Base-by-base conservation (phyloP, 2,797 vertebrate species). In the Triplophysa bombifrons region DNA sequence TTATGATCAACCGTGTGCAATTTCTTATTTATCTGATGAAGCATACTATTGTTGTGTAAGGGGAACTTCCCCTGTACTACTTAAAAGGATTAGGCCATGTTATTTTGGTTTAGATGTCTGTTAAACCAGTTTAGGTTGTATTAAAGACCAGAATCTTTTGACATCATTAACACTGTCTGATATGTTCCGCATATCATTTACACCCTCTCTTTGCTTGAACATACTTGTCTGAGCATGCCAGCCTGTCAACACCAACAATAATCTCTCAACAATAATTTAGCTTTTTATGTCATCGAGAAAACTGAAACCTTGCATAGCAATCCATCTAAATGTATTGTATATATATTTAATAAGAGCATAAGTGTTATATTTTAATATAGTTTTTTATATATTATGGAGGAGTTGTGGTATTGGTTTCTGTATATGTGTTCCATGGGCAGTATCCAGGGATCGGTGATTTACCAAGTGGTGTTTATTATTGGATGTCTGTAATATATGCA, bases 1-100 rank as follows among this genome's bases (percentile, higher is more conserved):
- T 91, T 87, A 84, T 91, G 91, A 92, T 90, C 81, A 82, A 84
- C 81, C 81, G 68, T 89, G 73, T 91, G 88, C 86, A 87, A 88
- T 89, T 87, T 80, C 69, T 75, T 80, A 70, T 86, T 86, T 81
- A 85, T 90, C 82, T 80, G 78, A 88, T 89, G 85, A 80, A 88
- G 81, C 75, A 78, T 78, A 51, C 74, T 76, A 41, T 72, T 68
- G 46, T 64, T 63, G 5, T 53, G 67, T 17, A 74, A 53, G 72
- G 60, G 56, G 67, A 79, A 75, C 66, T 63, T 76, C 44, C 48
- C 56, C 68, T 51, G 11, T 56, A 14, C 55, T 20, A 72, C 16
- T 56, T 58, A 46, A 63, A 30, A 41, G 4, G 4, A 30, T 30
- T 16, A 1, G 1, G 22, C 19, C 34, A 20, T 34, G 60, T 34